Evolutionary conservation across 2,888 invertebrate genomes (phyloP).

Genomic region (Merodon equestris): DNA sequence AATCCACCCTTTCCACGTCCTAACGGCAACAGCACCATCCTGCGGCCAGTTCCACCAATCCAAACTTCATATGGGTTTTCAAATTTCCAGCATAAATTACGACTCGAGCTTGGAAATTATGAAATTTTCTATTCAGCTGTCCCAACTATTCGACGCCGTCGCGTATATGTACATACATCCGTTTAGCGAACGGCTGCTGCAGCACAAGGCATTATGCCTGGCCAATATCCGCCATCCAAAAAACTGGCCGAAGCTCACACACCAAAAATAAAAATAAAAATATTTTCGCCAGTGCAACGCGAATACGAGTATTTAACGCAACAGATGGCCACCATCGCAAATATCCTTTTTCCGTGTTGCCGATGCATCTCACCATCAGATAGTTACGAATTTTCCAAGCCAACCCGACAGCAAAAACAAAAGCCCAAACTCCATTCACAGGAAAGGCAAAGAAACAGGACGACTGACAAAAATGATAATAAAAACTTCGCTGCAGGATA

Average conservation of each 20-base stretch:
- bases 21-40: no score
- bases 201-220: no score
- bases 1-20: conserved; percentile 1
- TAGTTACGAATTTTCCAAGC: conserved; percentile 48
- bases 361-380: conserved; percentile 39
- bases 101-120: conserved; percentile 51
- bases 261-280: conserved; percentile 12
- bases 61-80: conserved; percentile 52
- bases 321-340: conserved; percentile 57
- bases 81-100: conserved; percentile 60
- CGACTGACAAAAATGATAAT: conserved; percentile 38
- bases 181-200: conserved; percentile 25
- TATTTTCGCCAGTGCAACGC: conserved; percentile 33
- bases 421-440: conserved; percentile 31
- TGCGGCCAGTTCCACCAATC: conserved; percentile 22
- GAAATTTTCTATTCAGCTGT: conserved; percentile 54
- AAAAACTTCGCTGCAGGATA: conserved; percentile 26
- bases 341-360: conserved; percentile 28
- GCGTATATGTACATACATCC: conserved; percentile 16
- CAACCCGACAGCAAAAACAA: conserved; percentile 15
- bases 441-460: conserved; percentile 40
- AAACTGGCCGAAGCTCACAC: conserved; percentile 5
- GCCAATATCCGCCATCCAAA: conserved; percentile 14
- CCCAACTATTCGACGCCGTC: conserved; percentile 27
- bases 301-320: conserved; percentile 56